Percentiles rank a stretch among this genome's conserved stretches.
Conservation (phyloP, 2,888 invertebrate species). For the Tetragnatha montana region DNA sequence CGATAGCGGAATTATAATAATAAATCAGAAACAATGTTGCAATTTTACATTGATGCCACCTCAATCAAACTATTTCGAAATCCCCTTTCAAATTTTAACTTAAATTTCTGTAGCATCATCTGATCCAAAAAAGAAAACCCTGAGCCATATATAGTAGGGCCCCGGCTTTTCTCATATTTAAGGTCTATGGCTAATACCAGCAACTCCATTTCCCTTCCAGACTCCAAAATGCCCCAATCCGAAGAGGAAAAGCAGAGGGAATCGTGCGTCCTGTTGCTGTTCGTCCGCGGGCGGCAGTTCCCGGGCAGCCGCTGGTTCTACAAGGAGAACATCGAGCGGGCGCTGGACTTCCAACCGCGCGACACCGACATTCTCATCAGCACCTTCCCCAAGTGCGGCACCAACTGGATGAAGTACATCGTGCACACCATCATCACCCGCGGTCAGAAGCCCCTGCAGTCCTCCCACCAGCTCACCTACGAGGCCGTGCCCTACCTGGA, state of each 20-base stretch:
- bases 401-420: constrained; percentile 71
- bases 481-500: constrained; percentile 68
- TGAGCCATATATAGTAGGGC: background rate
- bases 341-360: constrained; percentile 65
- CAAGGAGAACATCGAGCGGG: constrained; percentile 64
- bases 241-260: constrained; percentile 61
- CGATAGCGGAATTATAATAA: no score
- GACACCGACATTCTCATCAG: constrained; percentile 70
- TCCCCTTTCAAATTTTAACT: no score
- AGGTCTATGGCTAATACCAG: no score
- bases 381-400: constrained; percentile 71
- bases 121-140: background rate
- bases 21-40: no score
- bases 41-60: no score
- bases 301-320: constrained; percentile 64
- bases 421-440: constrained; percentile 63
- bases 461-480: constrained; percentile 71
- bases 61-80: no score
- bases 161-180: no score
- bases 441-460: constrained; percentile 71
- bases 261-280: constrained; percentile 55
- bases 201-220: background rate
- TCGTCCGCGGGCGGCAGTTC: constrained; percentile 54
- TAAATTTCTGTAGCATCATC: no score
- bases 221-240: constrained; percentile 56